Evolutionary conservation across 2,888 invertebrate species (phyloP).

Genomic region (Eupithecia subfuscata): DNA sequence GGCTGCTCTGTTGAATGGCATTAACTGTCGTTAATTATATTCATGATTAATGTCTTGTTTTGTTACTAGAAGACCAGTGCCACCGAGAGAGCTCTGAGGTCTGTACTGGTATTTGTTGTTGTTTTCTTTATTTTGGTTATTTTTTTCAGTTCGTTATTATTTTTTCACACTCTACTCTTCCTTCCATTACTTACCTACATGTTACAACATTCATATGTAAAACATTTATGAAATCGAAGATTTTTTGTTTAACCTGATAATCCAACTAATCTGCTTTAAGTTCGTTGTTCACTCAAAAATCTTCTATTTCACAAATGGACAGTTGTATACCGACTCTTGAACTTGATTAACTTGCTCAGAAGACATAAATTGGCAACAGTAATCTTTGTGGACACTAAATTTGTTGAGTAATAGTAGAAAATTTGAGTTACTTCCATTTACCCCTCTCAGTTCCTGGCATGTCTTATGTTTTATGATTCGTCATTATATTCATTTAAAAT

Average conservation of each 20-base stretch:
- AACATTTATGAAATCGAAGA: constrained; percentile 57
- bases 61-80: constrained; percentile 41
- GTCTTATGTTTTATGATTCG: constrained; percentile 39
- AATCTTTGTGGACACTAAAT: constrained; percentile 20
- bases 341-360: constrained; percentile 12
- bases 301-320: constrained; percentile 26
- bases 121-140: constrained; percentile 49
- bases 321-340: background rate
- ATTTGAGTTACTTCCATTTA: constrained; percentile 19
- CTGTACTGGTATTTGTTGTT: constrained; percentile 46
- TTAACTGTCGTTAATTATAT: constrained; percentile 21
- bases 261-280: background rate
- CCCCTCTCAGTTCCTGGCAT: constrained; percentile 35
- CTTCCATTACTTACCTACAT: constrained; percentile 51
- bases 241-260: background rate
- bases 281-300: constrained; percentile 2
- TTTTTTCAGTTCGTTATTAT: constrained; percentile 51
- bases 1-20: constrained; percentile 20
- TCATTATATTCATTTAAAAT: constrained; percentile 72
- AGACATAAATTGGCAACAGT: constrained; percentile 19
- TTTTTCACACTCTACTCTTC: constrained; percentile 58
- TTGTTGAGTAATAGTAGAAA: constrained; percentile 5
- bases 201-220: constrained; percentile 39
- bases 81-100: constrained; percentile 49
- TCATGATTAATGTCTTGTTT: constrained; percentile 35